Conservation (phyloP, 1,140 invertebrate genomes). For the Trichonephila clavipes region DNA sequence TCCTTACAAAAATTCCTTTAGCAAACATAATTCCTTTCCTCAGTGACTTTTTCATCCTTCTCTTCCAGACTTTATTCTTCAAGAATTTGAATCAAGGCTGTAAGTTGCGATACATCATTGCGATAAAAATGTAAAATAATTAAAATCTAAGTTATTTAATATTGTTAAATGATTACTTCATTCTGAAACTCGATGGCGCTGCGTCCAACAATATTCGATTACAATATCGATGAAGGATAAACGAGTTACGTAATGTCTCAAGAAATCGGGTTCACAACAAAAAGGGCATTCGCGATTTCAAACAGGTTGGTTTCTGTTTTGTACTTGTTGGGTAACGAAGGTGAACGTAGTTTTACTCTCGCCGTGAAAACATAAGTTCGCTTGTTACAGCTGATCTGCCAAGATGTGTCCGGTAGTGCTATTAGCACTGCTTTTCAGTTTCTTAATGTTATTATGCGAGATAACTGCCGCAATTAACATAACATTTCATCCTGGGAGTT, state of each 20-base stretch:
- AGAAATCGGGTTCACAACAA: constrained; percentile 7
- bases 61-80: no score
- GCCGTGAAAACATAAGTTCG: background rate
- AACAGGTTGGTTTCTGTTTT: constrained; percentile 40
- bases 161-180: no score
- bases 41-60: no score
- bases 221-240: background rate
- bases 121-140: no score
- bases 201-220: background rate
- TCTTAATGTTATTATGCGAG: constrained; percentile 75
- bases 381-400: background rate
- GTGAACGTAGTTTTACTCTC: background rate
- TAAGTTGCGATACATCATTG: no score
- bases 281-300: constrained; percentile 32
- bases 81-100: no score
- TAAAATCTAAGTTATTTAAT: no score
- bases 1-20: background rate
- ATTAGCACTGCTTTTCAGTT: constrained; percentile 73
- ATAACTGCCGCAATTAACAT: constrained; percentile 76
- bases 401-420: constrained; percentile 77
- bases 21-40: no score
- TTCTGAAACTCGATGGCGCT: background rate
- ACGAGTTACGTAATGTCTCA: background rate
- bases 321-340: background rate
- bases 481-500: constrained; percentile 66